phyloP scores from a whole-genome alignment of 1,140 invertebrate species.

The Trichomalopsis sarcophagae region DNA sequence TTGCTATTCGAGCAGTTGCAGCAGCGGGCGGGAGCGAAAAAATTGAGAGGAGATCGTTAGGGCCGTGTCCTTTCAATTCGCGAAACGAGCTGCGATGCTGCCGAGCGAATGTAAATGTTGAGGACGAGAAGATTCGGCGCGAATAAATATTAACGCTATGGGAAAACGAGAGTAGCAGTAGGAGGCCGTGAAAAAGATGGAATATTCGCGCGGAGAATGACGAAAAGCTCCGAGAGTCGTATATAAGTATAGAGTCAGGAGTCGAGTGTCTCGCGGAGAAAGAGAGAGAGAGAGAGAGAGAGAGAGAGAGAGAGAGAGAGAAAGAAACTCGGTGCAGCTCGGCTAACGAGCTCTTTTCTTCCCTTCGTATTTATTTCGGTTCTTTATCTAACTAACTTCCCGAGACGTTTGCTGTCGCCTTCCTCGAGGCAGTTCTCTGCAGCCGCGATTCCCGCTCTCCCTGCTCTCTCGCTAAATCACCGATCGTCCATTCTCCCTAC shows the following conservation, averaged over 20 bases:
- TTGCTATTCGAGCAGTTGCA: neutral
- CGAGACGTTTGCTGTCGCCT: constrained; percentile 54
- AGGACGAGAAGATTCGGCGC: constrained; percentile 38
- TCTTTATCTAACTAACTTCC: constrained; percentile 73
- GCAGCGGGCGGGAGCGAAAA: neutral
- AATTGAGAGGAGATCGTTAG: neutral
- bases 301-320: constrained; percentile 57
- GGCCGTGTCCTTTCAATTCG: neutral
- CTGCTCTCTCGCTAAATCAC: constrained; percentile 54
- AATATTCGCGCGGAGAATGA: constrained; percentile 27
- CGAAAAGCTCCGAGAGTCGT: constrained; percentile 51
- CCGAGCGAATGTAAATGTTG: constrained; percentile 29
- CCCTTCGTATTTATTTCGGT: constrained; percentile 74
- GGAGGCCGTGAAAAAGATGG: constrained; percentile 47
- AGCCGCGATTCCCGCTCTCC: constrained; percentile 40
- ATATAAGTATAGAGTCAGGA: constrained; percentile 43
- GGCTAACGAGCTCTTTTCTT: constrained; percentile 74
- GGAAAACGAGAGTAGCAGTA: constrained; percentile 42
- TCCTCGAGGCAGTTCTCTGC: constrained; percentile 54
- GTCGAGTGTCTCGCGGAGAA: constrained; percentile 66
- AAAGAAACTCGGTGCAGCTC: constrained; percentile 62
- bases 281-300: neutral
- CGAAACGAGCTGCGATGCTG: neutral
- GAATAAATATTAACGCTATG: constrained; percentile 63
- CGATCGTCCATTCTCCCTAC: constrained; percentile 56